phyloP scores from a whole-genome alignment of 2,888 invertebrate genomes.

The Conchocele bisecta region DNA sequence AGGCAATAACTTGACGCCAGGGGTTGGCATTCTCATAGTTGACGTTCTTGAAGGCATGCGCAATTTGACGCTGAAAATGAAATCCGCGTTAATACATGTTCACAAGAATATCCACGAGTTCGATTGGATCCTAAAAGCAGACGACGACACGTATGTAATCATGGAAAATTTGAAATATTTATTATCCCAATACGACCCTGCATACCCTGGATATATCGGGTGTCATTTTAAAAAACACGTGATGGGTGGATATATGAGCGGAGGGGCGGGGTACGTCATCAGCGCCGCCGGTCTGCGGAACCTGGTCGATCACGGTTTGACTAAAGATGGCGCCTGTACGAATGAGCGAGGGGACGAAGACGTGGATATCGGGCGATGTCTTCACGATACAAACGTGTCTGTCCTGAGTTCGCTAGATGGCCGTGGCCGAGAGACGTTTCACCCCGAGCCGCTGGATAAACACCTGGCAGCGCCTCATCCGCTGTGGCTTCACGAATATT shows the following conservation, averaged over 20 bases:
- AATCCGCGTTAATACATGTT: conserved; percentile 93
- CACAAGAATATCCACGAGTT: conserved; percentile 91
- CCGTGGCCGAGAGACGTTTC: conserved; percentile 93
- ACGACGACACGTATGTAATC: conserved; percentile 98
- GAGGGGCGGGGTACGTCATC: conserved; percentile 88
- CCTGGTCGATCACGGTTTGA: conserved; percentile 89
- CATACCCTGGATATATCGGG: conserved; percentile 91
- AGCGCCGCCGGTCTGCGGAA: conserved; percentile 90
- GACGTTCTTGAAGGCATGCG: conserved; percentile 93
- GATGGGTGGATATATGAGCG: conserved; percentile 83
- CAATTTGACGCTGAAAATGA: conserved; percentile 98
- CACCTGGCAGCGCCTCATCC: conserved; percentile 55
- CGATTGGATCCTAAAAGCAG: conserved; percentile 99
- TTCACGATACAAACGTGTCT: conserved; percentile 91
- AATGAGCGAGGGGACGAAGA: conserved; percentile 89
- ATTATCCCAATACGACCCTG: conserved; percentile 89
- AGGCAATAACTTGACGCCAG: too few species aligned
- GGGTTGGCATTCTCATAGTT: too few species aligned
- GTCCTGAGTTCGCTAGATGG: conserved; percentile 95
- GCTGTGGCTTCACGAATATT: too few species aligned
- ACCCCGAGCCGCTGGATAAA: conserved; percentile 90
- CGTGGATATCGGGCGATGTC: conserved; percentile 95
- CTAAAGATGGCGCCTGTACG: conserved; percentile 87
- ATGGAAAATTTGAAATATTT: conserved; percentile 96
- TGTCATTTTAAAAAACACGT: conserved; percentile 73